phyloP scores from a whole-genome alignment of 2,113 vertebrate species.

The Corythornis madagascariensis region DNA sequence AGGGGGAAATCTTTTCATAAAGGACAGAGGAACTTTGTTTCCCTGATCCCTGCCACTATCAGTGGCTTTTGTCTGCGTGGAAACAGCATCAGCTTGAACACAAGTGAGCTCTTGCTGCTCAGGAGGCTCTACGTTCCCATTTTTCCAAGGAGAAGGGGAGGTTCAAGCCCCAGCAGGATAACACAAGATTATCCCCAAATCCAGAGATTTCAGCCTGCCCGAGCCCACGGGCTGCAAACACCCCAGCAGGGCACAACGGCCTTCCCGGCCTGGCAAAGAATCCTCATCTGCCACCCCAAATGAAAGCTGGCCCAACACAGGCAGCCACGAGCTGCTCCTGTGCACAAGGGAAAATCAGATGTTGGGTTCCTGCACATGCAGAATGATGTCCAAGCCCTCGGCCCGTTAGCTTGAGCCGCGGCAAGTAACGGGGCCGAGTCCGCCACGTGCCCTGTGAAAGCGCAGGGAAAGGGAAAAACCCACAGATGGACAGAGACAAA shows the following conservation, averaged over 20 bases:
- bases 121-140: not conserved
- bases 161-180: not conserved
- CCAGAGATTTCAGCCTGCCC: slow-evolving; percentile 31
- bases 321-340: not conserved
- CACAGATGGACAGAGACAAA: slow-evolving; percentile 50
- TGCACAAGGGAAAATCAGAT: not conserved
- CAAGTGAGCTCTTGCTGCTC: slow-evolving; percentile 7
- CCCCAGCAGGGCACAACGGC: slow-evolving; percentile 1
- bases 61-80: not conserved
- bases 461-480: not conserved
- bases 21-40: slow-evolving; percentile 49
- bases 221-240: slow-evolving; percentile 45
- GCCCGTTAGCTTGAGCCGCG: slow-evolving; percentile 15
- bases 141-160: slow-evolving; percentile 21
- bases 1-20: not conserved
- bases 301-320: slow-evolving; percentile 46
- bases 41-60: not conserved
- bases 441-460: slow-evolving; percentile 8
- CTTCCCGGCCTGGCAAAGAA: slow-evolving; percentile 25
- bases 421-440: not conserved
- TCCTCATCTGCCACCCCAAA: slow-evolving; percentile 41
- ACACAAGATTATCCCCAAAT: slow-evolving; percentile 26
- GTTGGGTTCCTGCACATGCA: not conserved
- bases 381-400: not conserved
- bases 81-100: slow-evolving; percentile 18